A percentile compares a stretch with the other conserved stretches of the same genome.
Conservation (phyloP, 1,140 invertebrate species). For the Cydia pomonella region DNA sequence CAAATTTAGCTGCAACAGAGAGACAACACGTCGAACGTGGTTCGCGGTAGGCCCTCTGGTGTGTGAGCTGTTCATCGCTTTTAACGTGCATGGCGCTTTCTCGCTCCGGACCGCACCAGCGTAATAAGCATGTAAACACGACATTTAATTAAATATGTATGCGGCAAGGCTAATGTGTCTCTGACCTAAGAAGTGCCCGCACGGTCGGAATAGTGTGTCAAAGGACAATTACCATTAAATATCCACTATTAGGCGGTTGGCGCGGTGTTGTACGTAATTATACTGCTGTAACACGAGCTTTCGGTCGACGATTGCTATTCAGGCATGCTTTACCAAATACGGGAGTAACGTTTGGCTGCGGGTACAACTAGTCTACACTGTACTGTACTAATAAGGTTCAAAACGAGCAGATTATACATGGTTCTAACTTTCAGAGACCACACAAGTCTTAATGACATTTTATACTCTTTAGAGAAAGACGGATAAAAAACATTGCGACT, state of each 20-base stretch:
- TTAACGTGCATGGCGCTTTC: too few relatives aligned
- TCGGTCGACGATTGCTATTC: background rate
- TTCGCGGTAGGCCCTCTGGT: too few relatives aligned
- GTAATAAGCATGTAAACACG: too few relatives aligned
- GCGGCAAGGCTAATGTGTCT: background rate
- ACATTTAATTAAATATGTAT: background rate
- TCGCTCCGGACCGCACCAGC: too few relatives aligned
- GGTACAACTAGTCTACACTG: background rate
- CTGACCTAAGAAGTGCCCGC: background rate
- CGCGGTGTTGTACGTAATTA: background rate
- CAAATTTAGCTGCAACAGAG: too few relatives aligned
- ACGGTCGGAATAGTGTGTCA: background rate
- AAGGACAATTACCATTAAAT: slow-evolving; percentile 19
- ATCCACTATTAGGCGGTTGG: slow-evolving; percentile 4
- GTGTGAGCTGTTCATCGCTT: too few relatives aligned
- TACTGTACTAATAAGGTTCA: background rate
- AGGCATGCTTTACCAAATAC: slow-evolving; percentile 1
- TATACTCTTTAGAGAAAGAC: too few relatives aligned
- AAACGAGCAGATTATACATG: background rate
- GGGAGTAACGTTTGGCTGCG: background rate
- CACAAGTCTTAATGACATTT: too few relatives aligned
- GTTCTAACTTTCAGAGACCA: too few relatives aligned
- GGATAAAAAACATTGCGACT: too few relatives aligned
- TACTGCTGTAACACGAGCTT: background rate
- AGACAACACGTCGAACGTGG: too few relatives aligned